These are phyloP conservation scores for Phalacrocorax aristotelis DNA, from an alignment of 2,113 vertebrate genomes.

Conservation along the genomic window DNA sequence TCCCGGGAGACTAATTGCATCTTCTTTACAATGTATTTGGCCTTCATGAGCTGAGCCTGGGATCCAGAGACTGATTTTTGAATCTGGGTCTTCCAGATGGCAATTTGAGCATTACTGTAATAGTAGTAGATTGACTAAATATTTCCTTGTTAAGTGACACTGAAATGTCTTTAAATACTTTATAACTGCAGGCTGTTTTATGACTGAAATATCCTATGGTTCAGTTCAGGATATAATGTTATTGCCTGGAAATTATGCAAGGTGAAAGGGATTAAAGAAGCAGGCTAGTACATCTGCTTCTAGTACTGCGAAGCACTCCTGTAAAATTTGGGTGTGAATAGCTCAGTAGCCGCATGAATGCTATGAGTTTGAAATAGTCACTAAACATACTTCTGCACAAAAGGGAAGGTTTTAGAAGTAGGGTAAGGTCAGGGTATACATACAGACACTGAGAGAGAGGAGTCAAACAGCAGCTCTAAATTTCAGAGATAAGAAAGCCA, in stretches of 20 bases:
- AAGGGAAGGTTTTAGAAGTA: not conserved
- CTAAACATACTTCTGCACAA: not conserved
- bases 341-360: not conserved
- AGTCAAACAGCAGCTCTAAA: not conserved
- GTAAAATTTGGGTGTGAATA: not conserved
- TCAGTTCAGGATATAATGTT: conserved; percentile 23
- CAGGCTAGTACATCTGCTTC: conserved; percentile 2
- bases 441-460: not conserved
- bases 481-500: not conserved
- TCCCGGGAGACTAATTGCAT: conserved; percentile 62
- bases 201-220: not conserved
- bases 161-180: conserved; percentile 47
- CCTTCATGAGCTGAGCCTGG: conserved; percentile 34
- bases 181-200: not conserved
- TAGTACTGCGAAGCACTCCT: not conserved
- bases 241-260: conserved; percentile 53
- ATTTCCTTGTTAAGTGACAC: conserved; percentile 59
- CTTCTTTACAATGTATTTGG: conserved; percentile 45
- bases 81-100: conserved; percentile 57
- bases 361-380: not conserved
- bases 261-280: conserved; percentile 52
- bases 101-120: conserved; percentile 13
- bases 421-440: not conserved
- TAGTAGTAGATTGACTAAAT: conserved; percentile 41
- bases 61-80: conserved; percentile 37